Evolutionary conservation across 2,113 vertebrate genomes (phyloP).

Genomic region (Eolophus roseicapilla): DNA sequence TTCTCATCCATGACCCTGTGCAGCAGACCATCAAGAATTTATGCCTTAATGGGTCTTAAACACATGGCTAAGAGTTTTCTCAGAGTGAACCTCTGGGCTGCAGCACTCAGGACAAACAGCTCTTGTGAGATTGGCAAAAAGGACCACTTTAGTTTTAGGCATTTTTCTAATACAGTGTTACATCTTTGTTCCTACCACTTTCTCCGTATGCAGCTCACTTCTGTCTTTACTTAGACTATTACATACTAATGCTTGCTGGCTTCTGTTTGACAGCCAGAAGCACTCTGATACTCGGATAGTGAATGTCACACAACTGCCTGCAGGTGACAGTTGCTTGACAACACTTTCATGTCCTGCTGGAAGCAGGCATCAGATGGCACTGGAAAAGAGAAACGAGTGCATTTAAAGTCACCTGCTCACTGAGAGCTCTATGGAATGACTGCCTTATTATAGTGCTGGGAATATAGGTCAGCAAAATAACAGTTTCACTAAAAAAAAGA

Average conservation of each 20-base stretch:
- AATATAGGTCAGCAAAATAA: neutral
- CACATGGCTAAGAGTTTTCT: fast-evolving
- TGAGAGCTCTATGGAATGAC: neutral
- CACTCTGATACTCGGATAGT: neutral
- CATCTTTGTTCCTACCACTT: neutral
- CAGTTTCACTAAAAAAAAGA: neutral
- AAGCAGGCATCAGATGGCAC: neutral
- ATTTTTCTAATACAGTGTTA: fast-evolving
- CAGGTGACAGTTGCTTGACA: neutral
- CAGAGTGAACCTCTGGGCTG: neutral
- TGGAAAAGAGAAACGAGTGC: neutral
- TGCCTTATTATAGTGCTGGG: neutral
- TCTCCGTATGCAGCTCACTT: neutral
- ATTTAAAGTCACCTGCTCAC: neutral
- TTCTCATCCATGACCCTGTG: neutral
- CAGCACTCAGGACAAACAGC: neutral
- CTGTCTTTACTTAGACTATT: slow-evolving; percentile 15
- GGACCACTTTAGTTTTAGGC: neutral
- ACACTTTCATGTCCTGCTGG: neutral
- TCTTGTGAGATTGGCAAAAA: neutral
- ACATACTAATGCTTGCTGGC: neutral
- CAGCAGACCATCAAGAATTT: neutral
- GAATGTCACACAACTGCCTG: neutral
- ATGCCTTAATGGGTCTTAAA: neutral
- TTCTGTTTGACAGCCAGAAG: neutral